Evolutionary conservation across 1,140 invertebrate genomes (phyloP).

Genomic region (Cheumatopsyche charites): DNA sequence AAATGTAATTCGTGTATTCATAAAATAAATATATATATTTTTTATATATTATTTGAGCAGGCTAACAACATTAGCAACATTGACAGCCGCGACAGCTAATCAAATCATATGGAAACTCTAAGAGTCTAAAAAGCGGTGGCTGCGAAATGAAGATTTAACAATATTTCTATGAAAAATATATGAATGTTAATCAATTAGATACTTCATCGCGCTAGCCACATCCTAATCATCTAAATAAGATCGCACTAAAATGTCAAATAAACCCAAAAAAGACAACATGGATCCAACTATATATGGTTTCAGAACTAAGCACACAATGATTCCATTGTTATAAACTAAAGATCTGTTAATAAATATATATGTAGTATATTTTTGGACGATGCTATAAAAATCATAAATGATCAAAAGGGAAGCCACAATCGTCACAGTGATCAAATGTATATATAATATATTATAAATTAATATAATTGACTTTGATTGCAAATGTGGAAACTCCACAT

Average conservation of each 20-base stretch:
- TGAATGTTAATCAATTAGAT: not conserved
- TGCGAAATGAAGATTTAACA: slow-evolving; percentile 24
- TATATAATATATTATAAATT: not conserved
- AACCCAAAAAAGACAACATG: slow-evolving; percentile 40
- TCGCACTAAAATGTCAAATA: slow-evolving; percentile 37
- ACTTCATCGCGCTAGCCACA: slow-evolving; percentile 28
- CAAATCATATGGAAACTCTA: slow-evolving; percentile 45
- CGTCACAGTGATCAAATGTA: slow-evolving; percentile 13
- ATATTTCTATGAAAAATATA: not conserved
- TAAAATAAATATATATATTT: too few species aligned
- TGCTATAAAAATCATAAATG: slow-evolving; percentile 37
- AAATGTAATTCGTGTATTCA: too few species aligned
- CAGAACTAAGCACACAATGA: slow-evolving; percentile 38
- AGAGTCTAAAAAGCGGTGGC: slow-evolving; percentile 45
- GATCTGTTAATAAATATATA: slow-evolving; percentile 19
- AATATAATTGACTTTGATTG: not conserved
- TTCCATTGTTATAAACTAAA: slow-evolving; percentile 39
- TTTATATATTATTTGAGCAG: slow-evolving; percentile 33
- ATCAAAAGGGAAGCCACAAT: slow-evolving; percentile 33
- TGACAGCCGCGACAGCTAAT: slow-evolving; percentile 44
- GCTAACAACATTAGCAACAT: slow-evolving; percentile 45
- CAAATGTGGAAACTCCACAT: slow-evolving; percentile 19
- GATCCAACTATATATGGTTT: slow-evolving; percentile 33
- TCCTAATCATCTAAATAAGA: slow-evolving; percentile 31
- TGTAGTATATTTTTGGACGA: slow-evolving; percentile 31